Evolutionary conservation across 2,113 vertebrate genomes (phyloP), one percentile per base, ranked within the genome.

Genomic region (Turdus rufiventris): DNA sequence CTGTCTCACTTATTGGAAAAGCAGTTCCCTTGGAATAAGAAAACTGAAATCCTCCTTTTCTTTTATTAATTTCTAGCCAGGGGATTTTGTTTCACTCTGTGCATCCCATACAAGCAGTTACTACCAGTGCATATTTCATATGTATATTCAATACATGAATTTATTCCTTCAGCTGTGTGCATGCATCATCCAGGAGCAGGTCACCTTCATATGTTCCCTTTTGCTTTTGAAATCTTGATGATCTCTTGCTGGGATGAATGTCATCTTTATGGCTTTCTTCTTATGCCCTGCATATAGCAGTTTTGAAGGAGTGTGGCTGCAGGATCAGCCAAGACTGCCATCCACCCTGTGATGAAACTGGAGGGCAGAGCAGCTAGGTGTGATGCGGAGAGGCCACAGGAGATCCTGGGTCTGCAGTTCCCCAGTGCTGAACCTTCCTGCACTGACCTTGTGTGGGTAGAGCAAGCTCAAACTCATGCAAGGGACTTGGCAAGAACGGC

Each of bases 341-440:
- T 74, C 33, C n/a, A 47, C 24, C 23, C 9, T 0, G 0, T 63
- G 66, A 21, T 1, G 0, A 80, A 53, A 50, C 28, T 38, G n/a
- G 26, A 29, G 25, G 56, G 29, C 42, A 77, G 47, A 66, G 34
- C 9, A 13, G 40, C 3, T 5, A 51, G 54, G 4, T 54, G 34
- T 19, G 61, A 31, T 36, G 51, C 26, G 75, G n/a, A 18, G 28
- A 77, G n/a, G 31, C 57, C 58, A 24, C 2, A 0, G 38, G 25
- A 65, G 31, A n/a, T 53, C 33, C n/a, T 53, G 4, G 0, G 2
- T 72, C 34, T 65, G 25, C 60, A 5, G 42, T 62, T 81, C 16
- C 7, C 12, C 2, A 0, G 0, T 54, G 17, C 11, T 78, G 73
- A 79, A 53, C 38, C 14, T 82, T 79, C 33, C 33, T 67, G 20